These are phyloP conservation scores for Melanogrammus aeglefinus DNA, from an alignment of 2,797 vertebrate species.

Conservation along the genomic window DNA sequence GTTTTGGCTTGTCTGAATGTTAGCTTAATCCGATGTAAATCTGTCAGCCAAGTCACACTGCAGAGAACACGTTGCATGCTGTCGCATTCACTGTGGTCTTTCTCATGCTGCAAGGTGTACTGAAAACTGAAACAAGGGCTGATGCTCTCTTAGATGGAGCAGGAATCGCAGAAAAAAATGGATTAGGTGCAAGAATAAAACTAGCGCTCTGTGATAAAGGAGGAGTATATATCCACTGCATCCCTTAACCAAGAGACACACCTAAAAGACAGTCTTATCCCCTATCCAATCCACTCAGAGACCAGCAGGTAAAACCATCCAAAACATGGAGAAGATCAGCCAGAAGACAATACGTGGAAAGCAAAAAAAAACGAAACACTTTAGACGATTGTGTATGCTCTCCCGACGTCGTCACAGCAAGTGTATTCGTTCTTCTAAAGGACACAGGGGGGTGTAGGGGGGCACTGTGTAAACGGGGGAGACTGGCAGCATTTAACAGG, in stretches of 20 bases:
- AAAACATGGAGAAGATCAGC: conserved; percentile 5
- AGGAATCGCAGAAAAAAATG: background rate
- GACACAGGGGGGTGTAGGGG: conserved; percentile 52
- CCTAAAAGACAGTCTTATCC: background rate
- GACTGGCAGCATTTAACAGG: conserved; percentile 90
- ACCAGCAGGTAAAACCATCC: background rate
- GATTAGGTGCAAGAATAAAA: background rate
- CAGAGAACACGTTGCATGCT: no score
- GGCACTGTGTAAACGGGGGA: conserved; percentile 75
- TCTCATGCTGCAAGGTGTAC: background rate
- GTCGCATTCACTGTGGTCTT: background rate
- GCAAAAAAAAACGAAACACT: conserved; percentile 1
- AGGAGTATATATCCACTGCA: background rate
- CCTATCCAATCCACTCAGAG: no score
- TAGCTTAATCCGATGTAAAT: background rate
- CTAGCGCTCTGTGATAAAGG: background rate
- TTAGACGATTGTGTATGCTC: conserved; percentile 28
- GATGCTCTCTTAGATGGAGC: background rate
- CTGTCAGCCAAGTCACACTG: background rate
- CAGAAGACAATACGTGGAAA: conserved; percentile 9
- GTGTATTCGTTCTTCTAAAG: conserved; percentile 74
- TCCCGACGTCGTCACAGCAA: conserved; percentile 53
- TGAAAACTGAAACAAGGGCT: background rate
- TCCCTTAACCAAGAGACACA: background rate
- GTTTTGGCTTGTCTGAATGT: background rate